Conservation (phyloP, 1,140 invertebrate genomes). For the Oppia nitens region DNA sequence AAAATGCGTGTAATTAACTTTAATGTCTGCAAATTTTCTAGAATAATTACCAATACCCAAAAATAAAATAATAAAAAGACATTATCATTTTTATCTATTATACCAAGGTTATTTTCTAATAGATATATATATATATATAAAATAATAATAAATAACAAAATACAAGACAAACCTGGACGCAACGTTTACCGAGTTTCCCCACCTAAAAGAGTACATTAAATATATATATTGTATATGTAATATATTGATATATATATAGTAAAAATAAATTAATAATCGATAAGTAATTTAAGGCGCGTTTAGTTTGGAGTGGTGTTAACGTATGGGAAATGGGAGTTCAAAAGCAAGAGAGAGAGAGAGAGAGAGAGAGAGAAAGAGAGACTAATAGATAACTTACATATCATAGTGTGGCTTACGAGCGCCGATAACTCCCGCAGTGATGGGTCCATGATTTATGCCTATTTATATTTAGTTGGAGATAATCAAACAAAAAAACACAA, state of each 20-base stretch:
- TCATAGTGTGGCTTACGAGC: constrained; percentile 88
- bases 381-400: constrained; percentile 44
- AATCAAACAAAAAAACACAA: no score
- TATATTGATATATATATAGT: no score
- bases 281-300: not conserved
- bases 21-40: constrained; percentile 1
- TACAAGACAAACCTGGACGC: constrained; percentile 91
- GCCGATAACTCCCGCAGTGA: constrained; percentile 84
- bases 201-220: constrained; percentile 15
- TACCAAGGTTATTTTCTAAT: no score
- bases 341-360: not conserved
- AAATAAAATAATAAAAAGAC: not conserved
- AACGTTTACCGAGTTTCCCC: constrained; percentile 84
- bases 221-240: not conserved
- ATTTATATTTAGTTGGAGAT: no score
- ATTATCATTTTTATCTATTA: constrained; percentile 5
- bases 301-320: not conserved
- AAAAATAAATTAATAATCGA: no score
- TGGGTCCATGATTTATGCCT: constrained; percentile 85
- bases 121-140: no score
- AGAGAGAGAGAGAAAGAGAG: not conserved
- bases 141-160: no score
- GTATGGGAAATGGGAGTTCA: not conserved
- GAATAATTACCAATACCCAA: constrained; percentile 4
- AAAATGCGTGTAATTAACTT: not conserved